Evolutionary conservation across 2,797 vertebrate species (phyloP), one percentile per base, ranked within the genome.

Genomic region (Hylomyscus alleni): DNA sequence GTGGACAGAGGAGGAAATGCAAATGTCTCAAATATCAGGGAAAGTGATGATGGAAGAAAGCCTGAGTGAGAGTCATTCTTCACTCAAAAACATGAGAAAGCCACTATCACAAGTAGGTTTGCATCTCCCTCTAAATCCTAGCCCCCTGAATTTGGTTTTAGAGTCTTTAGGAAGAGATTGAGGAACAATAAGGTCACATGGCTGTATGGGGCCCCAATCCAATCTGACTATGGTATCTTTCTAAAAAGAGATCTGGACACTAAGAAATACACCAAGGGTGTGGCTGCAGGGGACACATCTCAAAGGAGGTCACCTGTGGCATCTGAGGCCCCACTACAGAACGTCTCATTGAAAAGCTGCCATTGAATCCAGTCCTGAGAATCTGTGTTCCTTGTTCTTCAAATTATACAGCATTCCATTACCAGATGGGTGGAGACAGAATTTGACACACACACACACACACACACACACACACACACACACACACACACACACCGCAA

Each of bases 1-100:
- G 90, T 91, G 97, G 97, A 93, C 47, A 93, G 37, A 95, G 13
- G 31, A 91, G 72, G 91, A 95, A 96, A 34, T 52, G 50, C 92
- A 93, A 0, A 3, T 2, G 19, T 37, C 34, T 72, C 69, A 37
- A n/a, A 5, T 4, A 54, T 93, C 60, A 14, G 40, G 13, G 31
- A 75, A 77, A 31, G 0, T 0, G 13, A 44, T 1, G 34, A 0
- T 47, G 44, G 40, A 29, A 52, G 56, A 50, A 24, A 4, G 56
- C 6, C 0, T 2, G 9, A 54, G 10, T 7, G 13, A 10, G 13
- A 10, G 31, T 20, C 37, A 17, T 81, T 67, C 80, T 52, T 44
- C 89, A 44, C 13, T 50, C 7, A n/a, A 37, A 44, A 94, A 94
- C n/a, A 54, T 24, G 8, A 62, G 47, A 14, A 19, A 50, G 44